Evolutionary conservation across 2,797 vertebrate genomes (phyloP).

Genomic region (Falco biarmicus): DNA sequence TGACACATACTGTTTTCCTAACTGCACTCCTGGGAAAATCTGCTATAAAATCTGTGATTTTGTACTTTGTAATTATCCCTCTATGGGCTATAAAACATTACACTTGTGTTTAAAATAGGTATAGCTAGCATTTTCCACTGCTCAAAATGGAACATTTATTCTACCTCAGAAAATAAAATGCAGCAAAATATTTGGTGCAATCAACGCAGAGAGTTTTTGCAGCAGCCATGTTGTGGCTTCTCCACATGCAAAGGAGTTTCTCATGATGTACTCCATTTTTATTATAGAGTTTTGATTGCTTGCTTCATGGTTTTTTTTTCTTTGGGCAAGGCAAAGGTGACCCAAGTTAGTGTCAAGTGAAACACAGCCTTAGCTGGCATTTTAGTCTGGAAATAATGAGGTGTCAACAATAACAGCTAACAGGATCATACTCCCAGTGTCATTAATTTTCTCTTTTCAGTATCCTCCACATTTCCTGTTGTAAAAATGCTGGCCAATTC

Average conservation of each 20-base stretch:
- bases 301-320: neutral
- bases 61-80: constrained; percentile 94
- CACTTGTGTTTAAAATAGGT: constrained; percentile 87
- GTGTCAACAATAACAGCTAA: constrained; percentile 23
- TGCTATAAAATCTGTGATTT: constrained; percentile 83
- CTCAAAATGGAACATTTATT: constrained; percentile 44
- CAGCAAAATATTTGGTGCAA: constrained; percentile 57
- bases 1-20: constrained; percentile 92
- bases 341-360: constrained; percentile 1
- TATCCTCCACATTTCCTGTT: constrained; percentile 63
- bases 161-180: constrained; percentile 64
- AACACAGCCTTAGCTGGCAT: constrained; percentile 16
- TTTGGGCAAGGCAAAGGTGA: neutral
- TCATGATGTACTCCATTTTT: neutral
- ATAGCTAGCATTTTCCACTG: constrained; percentile 74
- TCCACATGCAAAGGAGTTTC: neutral
- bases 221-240: neutral
- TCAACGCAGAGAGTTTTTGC: neutral
- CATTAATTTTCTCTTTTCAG: constrained; percentile 70
- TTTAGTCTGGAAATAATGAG: constrained; percentile 20
- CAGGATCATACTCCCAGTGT: constrained; percentile 54
- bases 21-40: constrained; percentile 89
- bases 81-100: constrained; percentile 87
- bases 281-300: neutral
- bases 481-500: constrained; percentile 62